Percentiles rank a stretch among this genome's conserved stretches.
Conservation (phyloP, 1,140 invertebrate species). For the Diuraphis noxia region DNA sequence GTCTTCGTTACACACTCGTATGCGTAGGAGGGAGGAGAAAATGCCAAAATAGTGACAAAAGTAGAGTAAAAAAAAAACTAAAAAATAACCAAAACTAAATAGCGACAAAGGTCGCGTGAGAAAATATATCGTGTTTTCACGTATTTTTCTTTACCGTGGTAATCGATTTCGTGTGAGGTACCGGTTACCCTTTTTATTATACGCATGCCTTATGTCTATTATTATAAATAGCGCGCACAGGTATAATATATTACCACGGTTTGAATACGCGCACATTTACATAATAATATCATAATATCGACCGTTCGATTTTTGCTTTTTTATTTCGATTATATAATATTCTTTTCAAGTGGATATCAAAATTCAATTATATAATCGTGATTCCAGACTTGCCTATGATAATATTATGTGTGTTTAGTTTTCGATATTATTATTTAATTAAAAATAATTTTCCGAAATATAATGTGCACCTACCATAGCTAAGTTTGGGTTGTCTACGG, state of each 20-base stretch:
- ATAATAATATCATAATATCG: not conserved
- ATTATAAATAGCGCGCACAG: not conserved
- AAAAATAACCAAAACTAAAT: not conserved
- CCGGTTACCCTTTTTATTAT: not conserved
- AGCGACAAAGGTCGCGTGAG: not conserved
- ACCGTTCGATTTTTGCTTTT: not conserved
- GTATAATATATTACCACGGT: not conserved
- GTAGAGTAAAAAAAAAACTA: not conserved
- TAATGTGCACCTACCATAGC: too few relatives aligned
- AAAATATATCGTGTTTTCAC: conserved; percentile 10
- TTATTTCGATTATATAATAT: not conserved
- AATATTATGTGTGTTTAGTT: not conserved
- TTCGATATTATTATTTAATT: too few relatives aligned
- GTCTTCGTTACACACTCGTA: not conserved
- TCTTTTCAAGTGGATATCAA: not conserved
- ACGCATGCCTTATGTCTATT: too few relatives aligned
- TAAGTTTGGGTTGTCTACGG: not conserved
- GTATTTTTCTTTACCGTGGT: not conserved
- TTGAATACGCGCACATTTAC: not conserved
- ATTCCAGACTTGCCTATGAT: not conserved
- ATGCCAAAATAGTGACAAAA: not conserved
- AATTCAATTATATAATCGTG: not conserved
- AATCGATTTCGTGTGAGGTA: not conserved
- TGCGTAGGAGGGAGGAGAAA: not conserved
- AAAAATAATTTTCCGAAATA: not conserved